Conservation (phyloP, 2,797 vertebrate species). For the Lacerta agilis region DNA sequence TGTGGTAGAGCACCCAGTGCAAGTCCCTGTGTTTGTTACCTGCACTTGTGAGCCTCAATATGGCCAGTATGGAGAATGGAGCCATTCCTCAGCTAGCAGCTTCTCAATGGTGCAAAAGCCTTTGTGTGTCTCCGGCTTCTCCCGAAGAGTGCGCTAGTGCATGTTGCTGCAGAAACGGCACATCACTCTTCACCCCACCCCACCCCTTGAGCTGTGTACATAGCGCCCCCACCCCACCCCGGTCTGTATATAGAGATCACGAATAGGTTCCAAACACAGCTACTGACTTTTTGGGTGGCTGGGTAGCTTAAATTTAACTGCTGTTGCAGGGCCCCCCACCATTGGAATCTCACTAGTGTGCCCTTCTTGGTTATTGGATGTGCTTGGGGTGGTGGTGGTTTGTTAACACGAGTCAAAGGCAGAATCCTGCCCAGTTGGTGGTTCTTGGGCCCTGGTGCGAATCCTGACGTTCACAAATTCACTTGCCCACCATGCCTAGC, state of each 20-base stretch:
- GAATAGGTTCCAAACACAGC: neutral
- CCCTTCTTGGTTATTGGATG: neutral
- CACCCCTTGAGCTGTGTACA: neutral
- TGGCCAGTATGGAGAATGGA: conserved; percentile 58
- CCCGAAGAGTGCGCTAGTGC: neutral
- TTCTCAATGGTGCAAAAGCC: neutral
- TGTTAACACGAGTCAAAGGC: neutral
- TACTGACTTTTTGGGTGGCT: neutral
- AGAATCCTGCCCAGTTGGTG: conserved; percentile 1
- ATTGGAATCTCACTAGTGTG: neutral
- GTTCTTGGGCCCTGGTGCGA: neutral
- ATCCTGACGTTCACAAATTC: conserved; percentile 59
- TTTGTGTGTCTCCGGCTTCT: neutral
- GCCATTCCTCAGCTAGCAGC: neutral
- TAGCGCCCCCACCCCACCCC: too few species aligned
- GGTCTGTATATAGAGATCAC: neutral
- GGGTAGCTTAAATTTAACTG: neutral
- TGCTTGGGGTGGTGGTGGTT: neutral
- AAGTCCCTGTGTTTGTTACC: neutral
- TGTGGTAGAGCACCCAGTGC: conserved; percentile 5
- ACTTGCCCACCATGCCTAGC: conserved; percentile 50
- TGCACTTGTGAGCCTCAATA: neutral
- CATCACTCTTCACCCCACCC: neutral
- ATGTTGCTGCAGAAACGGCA: too few species aligned
- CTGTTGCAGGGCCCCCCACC: rapidly evolving